Conservation (phyloP, 2,888 invertebrate genomes). For the Carcina quercana region DNA sequence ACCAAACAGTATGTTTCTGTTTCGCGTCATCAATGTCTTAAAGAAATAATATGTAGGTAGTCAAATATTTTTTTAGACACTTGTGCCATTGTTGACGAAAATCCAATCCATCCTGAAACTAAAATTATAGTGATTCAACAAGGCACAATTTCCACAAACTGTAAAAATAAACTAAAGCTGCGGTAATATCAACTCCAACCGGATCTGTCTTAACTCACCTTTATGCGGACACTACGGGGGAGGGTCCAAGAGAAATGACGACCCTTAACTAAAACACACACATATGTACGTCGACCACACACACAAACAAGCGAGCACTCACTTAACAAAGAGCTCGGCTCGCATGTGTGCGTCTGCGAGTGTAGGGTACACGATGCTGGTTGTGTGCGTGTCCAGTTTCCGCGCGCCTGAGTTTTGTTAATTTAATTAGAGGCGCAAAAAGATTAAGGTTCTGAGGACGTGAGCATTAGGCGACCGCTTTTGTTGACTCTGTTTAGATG, state of each 20-base stretch:
- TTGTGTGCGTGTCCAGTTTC: conserved; percentile 69
- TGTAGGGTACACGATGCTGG: conserved; percentile 25
- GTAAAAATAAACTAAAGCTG: no score
- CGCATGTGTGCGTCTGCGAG: conserved; percentile 31
- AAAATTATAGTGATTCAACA: no score
- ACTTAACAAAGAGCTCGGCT: conserved; percentile 21
- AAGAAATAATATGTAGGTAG: no score
- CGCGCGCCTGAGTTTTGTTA: conserved; percentile 70
- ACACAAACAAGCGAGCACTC: conserved; percentile 31
- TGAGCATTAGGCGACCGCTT: conserved; percentile 63
- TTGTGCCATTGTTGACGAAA: no score
- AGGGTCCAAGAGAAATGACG: conserved; percentile 76
- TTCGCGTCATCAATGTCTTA: no score
- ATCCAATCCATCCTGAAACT: no score
- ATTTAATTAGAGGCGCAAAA: conserved; percentile 75
- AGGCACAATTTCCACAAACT: no score
- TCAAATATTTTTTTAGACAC: no score
- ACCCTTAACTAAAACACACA: conserved; percentile 75
- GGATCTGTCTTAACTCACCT: conserved; percentile 66
- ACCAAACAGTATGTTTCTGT: no score
- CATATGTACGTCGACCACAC: conserved; percentile 52
- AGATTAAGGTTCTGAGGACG: conserved; percentile 67
- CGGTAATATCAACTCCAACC: conserved; percentile 37
- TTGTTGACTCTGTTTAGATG: conserved; percentile 50
- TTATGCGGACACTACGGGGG: conserved; percentile 74